Evolutionary conservation across 2,888 invertebrate genomes (phyloP).

Genomic region (Pristionchus arcanus): DNA sequence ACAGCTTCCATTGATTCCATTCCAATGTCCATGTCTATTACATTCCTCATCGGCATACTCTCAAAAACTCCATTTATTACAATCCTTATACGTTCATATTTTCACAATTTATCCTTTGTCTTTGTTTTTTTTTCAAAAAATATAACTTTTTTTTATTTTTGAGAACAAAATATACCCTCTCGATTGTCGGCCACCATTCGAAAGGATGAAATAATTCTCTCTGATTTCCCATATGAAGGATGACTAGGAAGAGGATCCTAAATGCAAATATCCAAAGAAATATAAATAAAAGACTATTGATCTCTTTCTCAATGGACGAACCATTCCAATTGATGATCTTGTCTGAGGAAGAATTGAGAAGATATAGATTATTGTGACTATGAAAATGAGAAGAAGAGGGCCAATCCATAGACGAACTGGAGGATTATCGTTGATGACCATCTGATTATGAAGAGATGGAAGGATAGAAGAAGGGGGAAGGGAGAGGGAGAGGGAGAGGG

Average conservation of each 20-base stretch:
- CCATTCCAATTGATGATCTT: slow-evolving; percentile 51
- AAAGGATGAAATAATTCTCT: neutral
- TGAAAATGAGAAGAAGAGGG: slow-evolving; percentile 66
- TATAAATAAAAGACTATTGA: neutral
- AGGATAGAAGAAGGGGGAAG: slow-evolving; percentile 47
- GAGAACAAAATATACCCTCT: neutral
- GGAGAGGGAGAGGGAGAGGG: slow-evolving; percentile 49
- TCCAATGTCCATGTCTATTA: neutral
- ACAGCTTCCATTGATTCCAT: slow-evolving; percentile 27
- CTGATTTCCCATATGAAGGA: slow-evolving; percentile 22
- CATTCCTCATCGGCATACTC: neutral
- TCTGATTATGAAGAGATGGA: slow-evolving; percentile 58
- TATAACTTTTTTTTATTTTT: too few species aligned
- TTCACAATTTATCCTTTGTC: too few species aligned
- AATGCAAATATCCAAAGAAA: neutral
- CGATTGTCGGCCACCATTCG: neutral
- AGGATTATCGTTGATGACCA: slow-evolving; percentile 52
- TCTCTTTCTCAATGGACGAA: neutral
- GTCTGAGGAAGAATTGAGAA: slow-evolving; percentile 67
- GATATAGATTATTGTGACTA: slow-evolving; percentile 68
- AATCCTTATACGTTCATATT: neutral
- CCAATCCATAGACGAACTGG: slow-evolving; percentile 68
- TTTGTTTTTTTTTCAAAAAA: too few species aligned
- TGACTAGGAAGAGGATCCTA: slow-evolving; percentile 7
- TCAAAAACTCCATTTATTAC: neutral